A percentile compares a stretch with the other conserved stretches of the same genome.
phyloP scores from a whole-genome alignment of 2,888 invertebrate species.

The Rhagium mordax region DNA sequence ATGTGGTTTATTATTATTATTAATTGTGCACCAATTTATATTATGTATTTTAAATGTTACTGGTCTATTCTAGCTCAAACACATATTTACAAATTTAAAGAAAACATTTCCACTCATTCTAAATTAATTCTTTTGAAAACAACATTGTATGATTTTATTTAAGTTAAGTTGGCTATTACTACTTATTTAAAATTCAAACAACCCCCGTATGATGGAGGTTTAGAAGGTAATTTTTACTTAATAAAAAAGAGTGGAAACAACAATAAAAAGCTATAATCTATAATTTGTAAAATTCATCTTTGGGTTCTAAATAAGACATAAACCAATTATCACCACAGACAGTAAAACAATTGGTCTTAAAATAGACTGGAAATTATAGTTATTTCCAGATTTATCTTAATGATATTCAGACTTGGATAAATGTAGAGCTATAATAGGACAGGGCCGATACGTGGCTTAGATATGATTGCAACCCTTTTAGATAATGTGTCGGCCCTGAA shows the following conservation, averaged over 20 bases:
- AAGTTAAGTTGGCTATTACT: no score
- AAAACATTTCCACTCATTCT: no score
- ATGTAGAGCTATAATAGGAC: constrained; percentile 37
- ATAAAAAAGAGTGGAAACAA: no score
- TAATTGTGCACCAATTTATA: no score
- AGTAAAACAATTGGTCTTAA: constrained; percentile 12
- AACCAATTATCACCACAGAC: constrained; percentile 25
- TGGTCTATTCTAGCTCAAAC: no score
- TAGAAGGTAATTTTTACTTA: neutral
- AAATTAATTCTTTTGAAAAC: no score
- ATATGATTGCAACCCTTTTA: constrained; percentile 46
- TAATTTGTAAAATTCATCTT: constrained; percentile 22
- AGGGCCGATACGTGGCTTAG: constrained; percentile 35
- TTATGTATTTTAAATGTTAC: no score
- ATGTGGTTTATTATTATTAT: no score
- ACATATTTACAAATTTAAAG: no score
- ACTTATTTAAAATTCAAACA: no score
- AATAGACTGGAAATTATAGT: constrained; percentile 33
- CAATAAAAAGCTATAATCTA: constrained; percentile 1
- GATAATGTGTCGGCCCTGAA: constrained; percentile 35
- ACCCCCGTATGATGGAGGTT: no score
- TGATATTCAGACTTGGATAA: constrained; percentile 51
- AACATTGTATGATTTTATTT: no score
- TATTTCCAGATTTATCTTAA: constrained; percentile 47
- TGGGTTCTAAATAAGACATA: constrained; percentile 12